Percentiles rank a stretch among this genome's conserved stretches.
phyloP scores from a whole-genome alignment of 2,888 invertebrate genomes.

The Rhingia rostrata region DNA sequence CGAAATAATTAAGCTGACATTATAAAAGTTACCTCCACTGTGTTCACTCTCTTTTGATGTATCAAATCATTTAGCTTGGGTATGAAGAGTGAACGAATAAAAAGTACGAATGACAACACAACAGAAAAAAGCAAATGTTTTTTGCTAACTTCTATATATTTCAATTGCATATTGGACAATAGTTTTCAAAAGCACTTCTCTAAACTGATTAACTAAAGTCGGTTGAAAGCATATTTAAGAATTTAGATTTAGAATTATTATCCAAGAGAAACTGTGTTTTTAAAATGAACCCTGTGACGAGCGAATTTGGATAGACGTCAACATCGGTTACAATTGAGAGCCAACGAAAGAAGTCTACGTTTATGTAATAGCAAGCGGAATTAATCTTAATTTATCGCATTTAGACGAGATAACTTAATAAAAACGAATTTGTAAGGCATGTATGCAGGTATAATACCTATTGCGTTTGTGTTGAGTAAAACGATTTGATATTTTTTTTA shows the following conservation, averaged over 20 bases:
- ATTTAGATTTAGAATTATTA: conserved; percentile 15
- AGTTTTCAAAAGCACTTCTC: conserved; percentile 30
- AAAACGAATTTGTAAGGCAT: conserved; percentile 30
- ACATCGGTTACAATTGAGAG: conserved; percentile 3
- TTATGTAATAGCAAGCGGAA: conserved; percentile 64
- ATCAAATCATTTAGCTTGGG: conserved; percentile 21
- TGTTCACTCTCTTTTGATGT: conserved; percentile 30
- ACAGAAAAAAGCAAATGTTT: conserved; percentile 36
- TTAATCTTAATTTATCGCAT: conserved; percentile 59
- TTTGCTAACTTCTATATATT: conserved; percentile 38
- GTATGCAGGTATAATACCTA: neutral
- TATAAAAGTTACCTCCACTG: conserved; percentile 30
- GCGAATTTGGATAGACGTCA: conserved; percentile 5
- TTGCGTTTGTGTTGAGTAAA: neutral
- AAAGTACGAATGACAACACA: conserved; percentile 48
- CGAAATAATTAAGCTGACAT: neutral
- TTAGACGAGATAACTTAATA: conserved; percentile 63
- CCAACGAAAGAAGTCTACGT: conserved; percentile 18
- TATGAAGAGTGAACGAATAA: conserved; percentile 27
- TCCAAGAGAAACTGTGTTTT: conserved; percentile 13
- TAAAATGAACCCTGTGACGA: conserved; percentile 22
- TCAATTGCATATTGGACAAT: conserved; percentile 50
- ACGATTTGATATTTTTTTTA: neutral
- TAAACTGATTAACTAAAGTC: conserved; percentile 30
- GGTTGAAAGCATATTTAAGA: neutral